These are phyloP conservation scores for Enteromius viviparus DNA, from an alignment of 2,797 vertebrate species.

Conservation along the genomic window DNA sequence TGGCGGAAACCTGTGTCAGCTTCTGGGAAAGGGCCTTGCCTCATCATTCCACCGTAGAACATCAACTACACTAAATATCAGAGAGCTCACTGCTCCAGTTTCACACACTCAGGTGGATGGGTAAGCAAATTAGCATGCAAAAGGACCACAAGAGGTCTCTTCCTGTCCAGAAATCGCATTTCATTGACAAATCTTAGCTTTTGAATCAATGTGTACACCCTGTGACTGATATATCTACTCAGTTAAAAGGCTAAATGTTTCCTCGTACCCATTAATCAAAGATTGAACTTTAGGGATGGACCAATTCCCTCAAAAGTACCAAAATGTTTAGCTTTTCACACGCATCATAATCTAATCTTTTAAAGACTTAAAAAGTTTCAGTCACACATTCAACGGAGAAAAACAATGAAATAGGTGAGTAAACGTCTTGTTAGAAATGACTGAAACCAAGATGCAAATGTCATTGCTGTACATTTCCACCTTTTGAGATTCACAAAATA, in stretches of 20 bases:
- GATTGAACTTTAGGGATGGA: not conserved
- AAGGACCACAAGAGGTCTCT: not conserved
- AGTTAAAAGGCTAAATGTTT: not conserved
- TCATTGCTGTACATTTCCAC: not conserved
- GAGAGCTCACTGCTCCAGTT: conserved; percentile 29
- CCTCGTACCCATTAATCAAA: not conserved
- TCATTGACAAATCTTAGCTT: not conserved
- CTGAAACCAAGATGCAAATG: not conserved
- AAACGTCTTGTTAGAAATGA: not conserved
- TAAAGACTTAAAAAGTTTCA: not conserved
- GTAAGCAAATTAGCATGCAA: conserved; percentile 18
- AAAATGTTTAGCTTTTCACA: not conserved
- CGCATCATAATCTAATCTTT: not conserved
- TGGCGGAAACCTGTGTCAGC: conserved; percentile 97
- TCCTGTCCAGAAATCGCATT: not conserved
- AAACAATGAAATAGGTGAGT: not conserved
- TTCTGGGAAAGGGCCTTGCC: conserved; percentile 73
- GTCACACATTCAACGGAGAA: not conserved
- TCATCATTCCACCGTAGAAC: conserved; percentile 41
- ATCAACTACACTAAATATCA: conserved; percentile 9
- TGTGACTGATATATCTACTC: not conserved
- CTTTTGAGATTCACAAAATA: not conserved
- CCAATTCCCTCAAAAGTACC: not conserved
- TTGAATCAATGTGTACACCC: not conserved
- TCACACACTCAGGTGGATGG: conserved; percentile 7